phyloP scores from a whole-genome alignment of 2,113 vertebrate species.

The Neotragus moschatus region DNA sequence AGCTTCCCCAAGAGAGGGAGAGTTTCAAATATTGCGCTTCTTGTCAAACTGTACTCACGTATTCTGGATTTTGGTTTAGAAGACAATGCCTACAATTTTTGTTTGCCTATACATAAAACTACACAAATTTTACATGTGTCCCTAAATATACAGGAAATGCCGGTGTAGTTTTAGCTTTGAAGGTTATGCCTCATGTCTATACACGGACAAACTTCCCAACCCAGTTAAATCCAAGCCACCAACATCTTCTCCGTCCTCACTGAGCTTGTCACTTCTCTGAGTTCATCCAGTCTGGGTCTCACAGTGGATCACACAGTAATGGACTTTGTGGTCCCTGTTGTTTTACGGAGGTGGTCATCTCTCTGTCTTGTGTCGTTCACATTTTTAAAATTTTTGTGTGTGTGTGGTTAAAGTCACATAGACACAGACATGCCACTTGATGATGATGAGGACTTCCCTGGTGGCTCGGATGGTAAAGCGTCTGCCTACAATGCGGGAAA shows the following conservation, averaged over 20 bases:
- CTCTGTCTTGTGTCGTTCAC: background rate
- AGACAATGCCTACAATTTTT: background rate
- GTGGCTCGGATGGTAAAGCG: too few relatives aligned
- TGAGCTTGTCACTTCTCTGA: background rate
- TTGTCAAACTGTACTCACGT: background rate
- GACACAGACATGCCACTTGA: too few relatives aligned
- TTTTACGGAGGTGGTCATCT: background rate
- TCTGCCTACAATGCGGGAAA: too few relatives aligned
- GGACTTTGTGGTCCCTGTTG: background rate
- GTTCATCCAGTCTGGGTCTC: background rate
- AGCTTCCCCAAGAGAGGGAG: background rate
- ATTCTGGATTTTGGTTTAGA: background rate
- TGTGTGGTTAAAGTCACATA: background rate
- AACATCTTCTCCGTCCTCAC: background rate
- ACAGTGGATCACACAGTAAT: background rate
- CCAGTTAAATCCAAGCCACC: background rate
- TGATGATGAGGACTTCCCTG: too few relatives aligned
- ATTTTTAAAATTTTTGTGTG: background rate
- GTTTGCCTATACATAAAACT: background rate
- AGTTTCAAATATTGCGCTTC: background rate
- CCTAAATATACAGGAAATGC: background rate
- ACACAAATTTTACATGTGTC: background rate
- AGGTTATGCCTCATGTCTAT: background rate
- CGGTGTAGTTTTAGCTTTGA: background rate
- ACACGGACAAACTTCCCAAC: background rate